Conservation (phyloP, 2,888 invertebrate genomes). For the Lochmaea capreae region DNA sequence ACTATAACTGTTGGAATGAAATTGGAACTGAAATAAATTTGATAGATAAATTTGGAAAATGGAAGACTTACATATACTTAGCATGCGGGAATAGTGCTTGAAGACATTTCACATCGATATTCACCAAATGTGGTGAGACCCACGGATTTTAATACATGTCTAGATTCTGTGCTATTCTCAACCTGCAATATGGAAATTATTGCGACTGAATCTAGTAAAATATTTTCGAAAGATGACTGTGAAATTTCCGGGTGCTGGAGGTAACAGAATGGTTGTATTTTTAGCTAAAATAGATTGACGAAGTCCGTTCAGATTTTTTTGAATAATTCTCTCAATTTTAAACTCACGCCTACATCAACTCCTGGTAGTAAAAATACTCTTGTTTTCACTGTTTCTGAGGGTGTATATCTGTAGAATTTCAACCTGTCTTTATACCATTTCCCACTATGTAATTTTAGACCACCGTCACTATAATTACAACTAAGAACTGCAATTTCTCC, state of each 20-base stretch:
- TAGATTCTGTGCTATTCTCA: background rate
- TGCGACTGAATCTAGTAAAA: too few species aligned
- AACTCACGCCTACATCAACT: background rate
- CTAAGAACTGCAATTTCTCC: background rate
- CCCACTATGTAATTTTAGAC: background rate
- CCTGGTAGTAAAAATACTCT: background rate
- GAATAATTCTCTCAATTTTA: too few species aligned
- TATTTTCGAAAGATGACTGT: too few species aligned
- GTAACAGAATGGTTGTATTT: too few species aligned
- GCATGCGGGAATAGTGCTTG: background rate
- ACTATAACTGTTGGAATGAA: background rate
- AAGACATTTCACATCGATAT: background rate
- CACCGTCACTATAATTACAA: background rate
- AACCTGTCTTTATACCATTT: background rate
- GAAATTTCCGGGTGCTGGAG: too few species aligned
- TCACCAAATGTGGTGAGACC: background rate
- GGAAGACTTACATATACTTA: background rate
- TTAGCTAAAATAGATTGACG: too few species aligned
- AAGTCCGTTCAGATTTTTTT: too few species aligned
- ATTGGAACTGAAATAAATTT: background rate
- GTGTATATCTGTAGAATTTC: background rate
- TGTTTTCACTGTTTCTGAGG: background rate
- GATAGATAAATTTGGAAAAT: background rate
- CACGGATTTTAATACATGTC: background rate
- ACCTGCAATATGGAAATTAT: background rate